Conservation (phyloP, 2,888 invertebrate species). For the Acanthacorydalis orientalis region DNA sequence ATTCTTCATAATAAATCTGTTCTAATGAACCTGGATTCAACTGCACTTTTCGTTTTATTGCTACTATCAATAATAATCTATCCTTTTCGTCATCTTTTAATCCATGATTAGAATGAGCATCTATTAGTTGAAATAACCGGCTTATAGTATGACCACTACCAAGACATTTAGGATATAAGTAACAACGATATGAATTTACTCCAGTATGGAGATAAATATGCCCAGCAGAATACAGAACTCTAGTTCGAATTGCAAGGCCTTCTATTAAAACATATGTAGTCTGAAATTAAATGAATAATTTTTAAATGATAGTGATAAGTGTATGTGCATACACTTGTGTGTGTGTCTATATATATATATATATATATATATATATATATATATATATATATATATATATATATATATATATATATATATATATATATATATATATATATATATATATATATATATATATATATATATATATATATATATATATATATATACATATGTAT, state of each 20-base stretch:
- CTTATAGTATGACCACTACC: background rate
- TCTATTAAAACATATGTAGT: conserved; percentile 1
- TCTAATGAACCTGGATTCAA: background rate
- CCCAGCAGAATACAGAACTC: conserved; percentile 5
- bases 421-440: too few species aligned
- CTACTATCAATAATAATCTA: conserved; percentile 1
- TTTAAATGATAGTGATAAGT: too few species aligned
- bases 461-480: too few species aligned
- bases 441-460: too few species aligned
- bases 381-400: too few species aligned
- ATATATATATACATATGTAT: too few species aligned
- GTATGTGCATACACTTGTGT: too few species aligned
- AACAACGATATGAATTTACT: conserved; percentile 2
- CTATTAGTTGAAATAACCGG: background rate
- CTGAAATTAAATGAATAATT: conserved; percentile 1
- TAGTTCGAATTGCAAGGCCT: conserved; percentile 3
- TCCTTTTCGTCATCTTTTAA: conserved; percentile 3
- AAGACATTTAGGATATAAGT: conserved; percentile 2
- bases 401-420: too few species aligned
- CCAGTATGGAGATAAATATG: conserved; percentile 4
- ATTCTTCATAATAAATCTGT: conserved; percentile 4
- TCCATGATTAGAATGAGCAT: conserved; percentile 2
- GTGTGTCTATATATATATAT: too few species aligned
- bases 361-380: too few species aligned
- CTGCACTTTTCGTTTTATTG: background rate